These are phyloP conservation scores for Phengaris alcon DNA, from an alignment of 2,888 invertebrate species.

Conservation along the genomic window DNA sequence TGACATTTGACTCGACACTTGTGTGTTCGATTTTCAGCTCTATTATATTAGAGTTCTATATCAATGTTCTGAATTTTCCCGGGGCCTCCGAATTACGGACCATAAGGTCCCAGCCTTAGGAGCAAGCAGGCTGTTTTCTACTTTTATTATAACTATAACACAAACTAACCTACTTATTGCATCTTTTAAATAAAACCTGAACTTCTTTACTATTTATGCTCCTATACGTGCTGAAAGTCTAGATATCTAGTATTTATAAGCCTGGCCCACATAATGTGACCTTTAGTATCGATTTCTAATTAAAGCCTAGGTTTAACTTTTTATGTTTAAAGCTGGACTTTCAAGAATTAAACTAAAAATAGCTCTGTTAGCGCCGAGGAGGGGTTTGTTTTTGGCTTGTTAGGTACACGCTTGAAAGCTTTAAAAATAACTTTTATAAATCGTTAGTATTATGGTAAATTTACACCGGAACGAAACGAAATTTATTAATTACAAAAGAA, in stretches of 20 bases:
- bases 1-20: too few species aligned
- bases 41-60: too few species aligned
- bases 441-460: too few species aligned
- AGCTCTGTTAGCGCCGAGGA: background rate
- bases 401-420: background rate
- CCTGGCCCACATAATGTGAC: background rate
- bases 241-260: slow-evolving; percentile 9
- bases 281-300: background rate
- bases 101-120: too few species aligned
- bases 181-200: background rate
- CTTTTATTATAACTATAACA: background rate
- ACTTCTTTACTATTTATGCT: background rate
- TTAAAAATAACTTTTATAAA: background rate
- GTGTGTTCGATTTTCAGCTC: too few species aligned
- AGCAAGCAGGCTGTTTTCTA: background rate
- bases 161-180: background rate
- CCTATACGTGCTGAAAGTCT: background rate
- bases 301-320: slow-evolving; percentile 5
- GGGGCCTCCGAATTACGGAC: too few species aligned
- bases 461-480: too few species aligned
- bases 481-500: too few species aligned
- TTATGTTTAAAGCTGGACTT: slow-evolving; percentile 3
- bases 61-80: too few species aligned
- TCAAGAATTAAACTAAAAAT: slow-evolving; percentile 1
- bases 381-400: background rate